Percentiles rank a stretch among this genome's conserved stretches.
Evolutionary conservation across 2,888 invertebrate species (phyloP).

Genomic region (Pteria penguin): DNA sequence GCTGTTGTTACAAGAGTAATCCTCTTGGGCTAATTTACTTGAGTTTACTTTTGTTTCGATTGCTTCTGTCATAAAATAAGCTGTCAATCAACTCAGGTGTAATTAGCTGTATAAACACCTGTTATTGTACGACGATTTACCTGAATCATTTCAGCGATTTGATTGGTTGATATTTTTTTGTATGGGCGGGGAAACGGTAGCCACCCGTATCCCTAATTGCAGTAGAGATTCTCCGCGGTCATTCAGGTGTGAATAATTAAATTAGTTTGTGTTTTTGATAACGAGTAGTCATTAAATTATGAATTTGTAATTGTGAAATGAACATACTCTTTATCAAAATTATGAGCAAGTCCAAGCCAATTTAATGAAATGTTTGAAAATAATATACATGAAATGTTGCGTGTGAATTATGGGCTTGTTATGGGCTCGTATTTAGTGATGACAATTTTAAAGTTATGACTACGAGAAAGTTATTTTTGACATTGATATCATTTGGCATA

Average conservation of each 20-base stretch:
- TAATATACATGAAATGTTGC: no score
- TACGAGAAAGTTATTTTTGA: no score
- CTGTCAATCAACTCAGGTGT: slow-evolving; percentile 26
- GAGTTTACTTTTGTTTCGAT: slow-evolving; percentile 30
- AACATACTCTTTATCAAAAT: neutral
- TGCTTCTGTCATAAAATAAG: slow-evolving; percentile 4
- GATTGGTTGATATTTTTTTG: neutral
- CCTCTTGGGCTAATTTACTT: no score
- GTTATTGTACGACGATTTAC: neutral
- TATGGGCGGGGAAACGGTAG: neutral
- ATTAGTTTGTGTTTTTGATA: slow-evolving; percentile 1
- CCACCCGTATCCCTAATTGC: neutral
- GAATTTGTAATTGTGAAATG: neutral
- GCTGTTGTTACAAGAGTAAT: no score
- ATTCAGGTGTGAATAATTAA: neutral
- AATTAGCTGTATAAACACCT: slow-evolving; percentile 13
- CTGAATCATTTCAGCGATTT: neutral
- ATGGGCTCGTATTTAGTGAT: no score
- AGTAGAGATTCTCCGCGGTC: neutral
- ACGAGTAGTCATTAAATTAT: neutral
- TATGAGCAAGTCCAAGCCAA: neutral
- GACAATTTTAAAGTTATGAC: no score
- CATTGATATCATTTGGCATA: no score
- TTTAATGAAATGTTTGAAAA: no score
- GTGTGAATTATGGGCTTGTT: no score